Evolutionary conservation across 2,888 invertebrate species (phyloP), one percentile per base, ranked within the genome.

Genomic region (Lycia hirtaria): DNA sequence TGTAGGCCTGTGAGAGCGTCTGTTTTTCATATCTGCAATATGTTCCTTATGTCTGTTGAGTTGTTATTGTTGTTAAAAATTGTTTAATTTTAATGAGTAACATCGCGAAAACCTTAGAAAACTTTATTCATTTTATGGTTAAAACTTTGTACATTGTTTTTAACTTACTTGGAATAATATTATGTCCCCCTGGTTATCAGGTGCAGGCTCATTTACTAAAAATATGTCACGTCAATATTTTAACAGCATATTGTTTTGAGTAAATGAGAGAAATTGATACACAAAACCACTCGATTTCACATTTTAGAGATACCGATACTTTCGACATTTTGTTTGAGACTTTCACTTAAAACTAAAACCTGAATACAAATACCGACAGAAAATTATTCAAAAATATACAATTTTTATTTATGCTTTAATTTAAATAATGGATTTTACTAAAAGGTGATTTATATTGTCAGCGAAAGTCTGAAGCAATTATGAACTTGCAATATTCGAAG

Each of bases 271-370:
- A 64, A 59, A 67, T 49, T 49, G 55, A 40, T 28, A 44, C 28
- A 58, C 56, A 50, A 30, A 50, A 40, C 12, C 28, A 67, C 60
- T 51, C 41, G 60, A 60, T 67, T 67, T 65, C 62, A 56, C 62
- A 43, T 47, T 52, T 26, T 56, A 30, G 22, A 48, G 26, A 51
- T 56, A 33, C 33, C 33, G 50, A 19, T 35, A 35, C 22, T 52
- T 41, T 58, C 43, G 24, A 54, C 24, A 30, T 51, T 38, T 56
- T 59, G 30, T 40, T 56, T 41, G 10, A 19, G 20, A 57, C 67
- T 67, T 65, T 65, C 67, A 61, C 65, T 45, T 35, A 35, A 35
- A 47, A 35, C 15, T 33, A 15, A 24, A 44, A 22, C 10, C 3
- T 33, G 32, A 47, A 32, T 33, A 20, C 22, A 44, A 35, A 26